phyloP scores from a whole-genome alignment of 2,113 vertebrate species.

The Toxotes chatareus region DNA sequence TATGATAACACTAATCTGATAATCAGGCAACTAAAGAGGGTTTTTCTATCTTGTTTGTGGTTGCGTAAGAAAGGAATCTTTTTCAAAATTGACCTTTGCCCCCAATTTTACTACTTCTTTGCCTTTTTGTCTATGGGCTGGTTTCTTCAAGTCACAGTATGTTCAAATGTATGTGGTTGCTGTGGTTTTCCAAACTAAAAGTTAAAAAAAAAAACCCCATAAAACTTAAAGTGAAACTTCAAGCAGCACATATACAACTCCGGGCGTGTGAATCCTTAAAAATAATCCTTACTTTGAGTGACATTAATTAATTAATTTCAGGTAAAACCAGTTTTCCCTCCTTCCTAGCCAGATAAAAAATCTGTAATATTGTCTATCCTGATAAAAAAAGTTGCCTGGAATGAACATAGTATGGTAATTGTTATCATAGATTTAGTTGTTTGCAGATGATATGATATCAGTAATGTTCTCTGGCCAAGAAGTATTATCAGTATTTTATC shows the following conservation, averaged over 20 bases:
- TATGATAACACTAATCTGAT: conserved; percentile 16
- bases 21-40: not conserved
- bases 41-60: not conserved
- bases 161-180: not conserved
- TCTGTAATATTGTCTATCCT: not conserved
- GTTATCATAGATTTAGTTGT: conserved; percentile 21
- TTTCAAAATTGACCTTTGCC: conserved; percentile 30
- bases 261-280: not conserved
- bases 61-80: not conserved
- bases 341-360: not conserved
- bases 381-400: conserved; percentile 28
- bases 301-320: not conserved
- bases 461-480: conserved; percentile 44
- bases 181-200: too few species aligned
- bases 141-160: not conserved
- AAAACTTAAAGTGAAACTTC: too few species aligned
- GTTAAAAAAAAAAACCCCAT: not conserved
- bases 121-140: not conserved
- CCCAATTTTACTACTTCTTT: not conserved
- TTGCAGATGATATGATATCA: conserved; percentile 45
- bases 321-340: not conserved
- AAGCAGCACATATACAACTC: not conserved
- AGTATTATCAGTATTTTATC: conserved; percentile 57
- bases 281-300: not conserved
- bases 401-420: not conserved